Percentiles rank a stretch among this genome's conserved stretches.
Conservation (phyloP, 2,888 invertebrate genomes). For the Dryomyza anilis region DNA sequence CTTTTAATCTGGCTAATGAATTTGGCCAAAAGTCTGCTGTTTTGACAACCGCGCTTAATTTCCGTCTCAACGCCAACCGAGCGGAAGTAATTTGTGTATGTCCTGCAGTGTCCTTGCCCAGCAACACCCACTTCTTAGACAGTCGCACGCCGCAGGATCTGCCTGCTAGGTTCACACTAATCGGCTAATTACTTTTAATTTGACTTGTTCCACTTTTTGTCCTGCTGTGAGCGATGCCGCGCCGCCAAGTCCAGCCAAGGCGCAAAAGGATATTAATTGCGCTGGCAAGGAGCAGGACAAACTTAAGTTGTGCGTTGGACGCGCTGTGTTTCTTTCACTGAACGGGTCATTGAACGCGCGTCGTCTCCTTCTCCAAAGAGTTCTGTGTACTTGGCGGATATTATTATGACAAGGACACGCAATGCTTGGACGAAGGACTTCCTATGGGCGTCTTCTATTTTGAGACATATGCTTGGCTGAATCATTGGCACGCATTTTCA, state of each 20-base stretch:
- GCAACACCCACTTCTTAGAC: no score
- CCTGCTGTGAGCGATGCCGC: background rate
- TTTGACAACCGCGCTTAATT: conserved; percentile 16
- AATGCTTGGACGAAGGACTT: no score
- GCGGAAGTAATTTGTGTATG: conserved; percentile 21
- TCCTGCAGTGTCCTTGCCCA: no score
- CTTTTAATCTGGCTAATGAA: conserved; percentile 1
- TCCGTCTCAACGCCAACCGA: conserved; percentile 2
- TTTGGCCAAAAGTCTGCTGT: background rate
- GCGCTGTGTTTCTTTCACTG: conserved; percentile 1
- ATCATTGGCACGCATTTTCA: no score
- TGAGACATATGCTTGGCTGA: no score
- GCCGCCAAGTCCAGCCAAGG: no score
- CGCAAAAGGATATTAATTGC: conserved; percentile 10
- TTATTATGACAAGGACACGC: background rate
- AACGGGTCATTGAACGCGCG: background rate
- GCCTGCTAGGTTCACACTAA: conserved; percentile 2
- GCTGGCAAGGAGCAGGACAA: background rate
- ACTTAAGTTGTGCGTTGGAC: background rate
- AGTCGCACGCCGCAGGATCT: no score
- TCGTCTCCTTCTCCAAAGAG: no score
- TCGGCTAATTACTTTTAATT: conserved; percentile 23
- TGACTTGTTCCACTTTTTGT: conserved; percentile 15
- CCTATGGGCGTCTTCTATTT: no score
- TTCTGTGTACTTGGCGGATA: no score